A percentile compares a stretch with the other conserved stretches of the same genome.
Conservation (phyloP, 2,888 invertebrate genomes). For the Drosophila kanekoi region DNA sequence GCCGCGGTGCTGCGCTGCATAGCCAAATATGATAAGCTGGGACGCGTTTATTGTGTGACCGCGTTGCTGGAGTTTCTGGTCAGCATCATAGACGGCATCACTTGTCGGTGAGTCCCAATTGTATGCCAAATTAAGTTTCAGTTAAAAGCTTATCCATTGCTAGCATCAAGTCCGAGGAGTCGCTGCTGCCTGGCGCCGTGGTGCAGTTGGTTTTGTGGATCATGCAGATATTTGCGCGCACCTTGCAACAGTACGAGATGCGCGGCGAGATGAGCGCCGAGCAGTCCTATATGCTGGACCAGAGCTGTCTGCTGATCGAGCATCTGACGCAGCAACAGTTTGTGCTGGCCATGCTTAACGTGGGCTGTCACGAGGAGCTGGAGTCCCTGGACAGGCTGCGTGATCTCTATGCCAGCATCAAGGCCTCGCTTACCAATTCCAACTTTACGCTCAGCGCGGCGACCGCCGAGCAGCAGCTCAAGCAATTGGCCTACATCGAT, state of each 20-base stretch:
- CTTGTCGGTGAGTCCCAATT: constrained; percentile 82
- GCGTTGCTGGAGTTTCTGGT: constrained; percentile 94
- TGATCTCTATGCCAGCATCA: constrained; percentile 88
- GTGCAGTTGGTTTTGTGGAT: constrained; percentile 93
- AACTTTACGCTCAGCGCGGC: constrained; percentile 77
- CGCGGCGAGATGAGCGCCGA: constrained; percentile 79
- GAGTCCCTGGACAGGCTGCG: constrained; percentile 89
- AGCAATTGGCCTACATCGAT: constrained; percentile 83
- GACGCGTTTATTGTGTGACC: constrained; percentile 94
- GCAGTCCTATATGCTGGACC: constrained; percentile 88
- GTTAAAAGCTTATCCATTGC: constrained; percentile 74
- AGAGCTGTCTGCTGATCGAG: constrained; percentile 89
- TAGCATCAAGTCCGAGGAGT: constrained; percentile 94
- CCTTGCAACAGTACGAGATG: constrained; percentile 79
- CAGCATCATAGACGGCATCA: constrained; percentile 88
- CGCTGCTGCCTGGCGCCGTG: constrained; percentile 92
- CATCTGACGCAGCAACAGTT: constrained; percentile 90
- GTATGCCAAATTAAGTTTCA: rapidly evolving
- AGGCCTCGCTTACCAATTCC: constrained; percentile 79
- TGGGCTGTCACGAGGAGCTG: constrained; percentile 92
- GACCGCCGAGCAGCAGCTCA: constrained; percentile 77
- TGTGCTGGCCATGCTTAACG: constrained; percentile 92
- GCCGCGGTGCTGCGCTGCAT: constrained; percentile 95
- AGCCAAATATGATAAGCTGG: constrained; percentile 94
- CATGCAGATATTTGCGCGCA: constrained; percentile 88